Evolutionary conservation across 1,140 invertebrate genomes (phyloP), one percentile per base, ranked within the genome.

Genomic region (Trachelipus rathkii): DNA sequence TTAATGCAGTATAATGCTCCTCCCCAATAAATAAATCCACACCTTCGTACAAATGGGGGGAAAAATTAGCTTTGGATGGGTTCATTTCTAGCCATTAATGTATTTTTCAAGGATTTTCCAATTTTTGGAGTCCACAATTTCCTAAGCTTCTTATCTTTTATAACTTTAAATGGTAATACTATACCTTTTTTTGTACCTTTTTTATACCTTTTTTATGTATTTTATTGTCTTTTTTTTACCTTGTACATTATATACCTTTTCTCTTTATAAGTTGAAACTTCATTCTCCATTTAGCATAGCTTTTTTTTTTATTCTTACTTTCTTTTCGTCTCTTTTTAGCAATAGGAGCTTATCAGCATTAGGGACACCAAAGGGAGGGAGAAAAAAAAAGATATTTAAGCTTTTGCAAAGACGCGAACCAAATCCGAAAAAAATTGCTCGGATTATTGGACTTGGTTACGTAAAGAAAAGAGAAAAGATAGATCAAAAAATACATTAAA

Each of bases 291-390:
- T 33, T 33, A 33, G 33, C 33, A 33, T 33, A 33, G 33, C 33
- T 33, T 33, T 33, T 33, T 60, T 60, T 60, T 8, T n/a, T n/a
- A n/a, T n/a, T 8, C 50, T 60, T 60, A 60, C 50, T 8, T 60
- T 60, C 8, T 60, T 60, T 60, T 15, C 50, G 2, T 8, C 50
- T 60, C 50, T 19, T 60, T n/a, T 19, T 19, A 60, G 50, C 50
- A 60, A 60, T 15, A 60, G 50, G 11, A 15, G 50, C 50, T 60
- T 60, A 60, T 60, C 50, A 60, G 50, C 50, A 60, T 60, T 60
- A 60, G 19, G 33, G 33, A 33, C 33, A 33, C 33, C 33, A 33
- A 33, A 33, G 33, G 33, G 33, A 60, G 50, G 8, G 19, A 60
- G 50, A 8, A 60, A 60, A 19, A 60, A 60, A 60, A 60, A 60